phyloP scores from a whole-genome alignment of 2,888 invertebrate species.

The Ennomos erosarius region DNA sequence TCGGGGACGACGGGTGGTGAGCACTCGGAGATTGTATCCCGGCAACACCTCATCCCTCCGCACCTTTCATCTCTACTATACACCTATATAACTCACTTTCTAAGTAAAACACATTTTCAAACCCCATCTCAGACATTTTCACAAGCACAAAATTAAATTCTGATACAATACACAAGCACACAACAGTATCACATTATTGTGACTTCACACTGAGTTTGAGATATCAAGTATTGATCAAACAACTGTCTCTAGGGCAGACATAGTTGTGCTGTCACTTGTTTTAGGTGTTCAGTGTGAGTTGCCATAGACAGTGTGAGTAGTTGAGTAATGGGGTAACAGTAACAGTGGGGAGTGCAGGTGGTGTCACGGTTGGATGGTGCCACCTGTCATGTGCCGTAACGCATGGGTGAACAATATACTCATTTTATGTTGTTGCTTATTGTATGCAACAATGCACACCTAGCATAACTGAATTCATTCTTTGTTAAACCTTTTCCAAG shows the following conservation, averaged over 20 bases:
- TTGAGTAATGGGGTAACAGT: conserved; percentile 55
- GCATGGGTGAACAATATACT: conserved; percentile 65
- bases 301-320: conserved; percentile 51
- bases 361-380: conserved; percentile 66
- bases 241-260: conserved; percentile 67
- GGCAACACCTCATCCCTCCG: conserved; percentile 81
- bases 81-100: conserved; percentile 76
- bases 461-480: conserved; percentile 19
- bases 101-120: conserved; percentile 82
- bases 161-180: conserved; percentile 54
- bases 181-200: conserved; percentile 60
- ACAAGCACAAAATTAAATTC: conserved; percentile 45
- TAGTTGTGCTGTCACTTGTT: conserved; percentile 43
- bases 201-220: conserved; percentile 57
- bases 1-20: conserved; percentile 63
- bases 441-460: conserved; percentile 11
- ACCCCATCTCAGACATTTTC: conserved; percentile 81
- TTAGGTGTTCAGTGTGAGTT: conserved; percentile 53
- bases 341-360: conserved; percentile 77
- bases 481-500: conserved; percentile 4
- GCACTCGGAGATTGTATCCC: conserved; percentile 70
- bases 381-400: conserved; percentile 73
- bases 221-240: conserved; percentile 79
- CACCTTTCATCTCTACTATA: conserved; percentile 61
- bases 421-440: conserved; percentile 11